A percentile compares a stretch with the other conserved stretches of the same genome.
These are phyloP conservation scores for Distichodus sexfasciatus DNA, from an alignment of 2,797 vertebrate species.

Conservation along the genomic window DNA sequence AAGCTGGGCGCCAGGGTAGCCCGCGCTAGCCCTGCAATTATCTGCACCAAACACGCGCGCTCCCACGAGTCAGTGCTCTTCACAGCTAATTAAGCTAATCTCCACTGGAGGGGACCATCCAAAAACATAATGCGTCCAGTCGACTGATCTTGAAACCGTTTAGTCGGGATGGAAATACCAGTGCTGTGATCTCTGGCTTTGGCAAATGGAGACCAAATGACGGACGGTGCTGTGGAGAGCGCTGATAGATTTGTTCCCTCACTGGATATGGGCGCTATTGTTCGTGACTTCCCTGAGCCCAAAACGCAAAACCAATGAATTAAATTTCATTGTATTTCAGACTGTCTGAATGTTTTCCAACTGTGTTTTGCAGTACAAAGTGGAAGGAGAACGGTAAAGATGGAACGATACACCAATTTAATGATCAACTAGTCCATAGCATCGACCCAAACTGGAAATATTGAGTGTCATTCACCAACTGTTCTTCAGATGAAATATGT, in stretches of 20 bases:
- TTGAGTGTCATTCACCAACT: no score
- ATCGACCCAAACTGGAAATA: no score
- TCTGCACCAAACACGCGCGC: slow-evolving; percentile 67
- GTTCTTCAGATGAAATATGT: no score
- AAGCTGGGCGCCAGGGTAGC: slow-evolving; percentile 56
- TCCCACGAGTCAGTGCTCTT: slow-evolving; percentile 69
- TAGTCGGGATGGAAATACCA: slow-evolving; percentile 53
- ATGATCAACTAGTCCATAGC: no score
- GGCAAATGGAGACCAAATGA: slow-evolving; percentile 39
- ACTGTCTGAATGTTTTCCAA: not conserved
- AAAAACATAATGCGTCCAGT: slow-evolving; percentile 62
- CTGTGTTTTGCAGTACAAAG: not conserved
- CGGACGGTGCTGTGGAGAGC: slow-evolving; percentile 20
- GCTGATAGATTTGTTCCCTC: no score
- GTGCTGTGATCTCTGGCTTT: slow-evolving; percentile 38
- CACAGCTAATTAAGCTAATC: slow-evolving; percentile 76
- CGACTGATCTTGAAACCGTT: slow-evolving; percentile 57
- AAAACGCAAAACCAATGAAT: slow-evolving; percentile 12
- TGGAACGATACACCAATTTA: no score
- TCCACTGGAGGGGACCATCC: slow-evolving; percentile 64
- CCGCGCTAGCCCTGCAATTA: slow-evolving; percentile 68
- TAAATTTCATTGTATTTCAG: slow-evolving; percentile 11
- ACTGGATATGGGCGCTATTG: slow-evolving; percentile 24
- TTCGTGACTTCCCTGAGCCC: slow-evolving; percentile 8
- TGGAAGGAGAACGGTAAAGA: no score